These are phyloP conservation scores for Zosterops lateralis DNA, from an alignment of 2,113 vertebrate genomes.

Conservation along the genomic window DNA sequence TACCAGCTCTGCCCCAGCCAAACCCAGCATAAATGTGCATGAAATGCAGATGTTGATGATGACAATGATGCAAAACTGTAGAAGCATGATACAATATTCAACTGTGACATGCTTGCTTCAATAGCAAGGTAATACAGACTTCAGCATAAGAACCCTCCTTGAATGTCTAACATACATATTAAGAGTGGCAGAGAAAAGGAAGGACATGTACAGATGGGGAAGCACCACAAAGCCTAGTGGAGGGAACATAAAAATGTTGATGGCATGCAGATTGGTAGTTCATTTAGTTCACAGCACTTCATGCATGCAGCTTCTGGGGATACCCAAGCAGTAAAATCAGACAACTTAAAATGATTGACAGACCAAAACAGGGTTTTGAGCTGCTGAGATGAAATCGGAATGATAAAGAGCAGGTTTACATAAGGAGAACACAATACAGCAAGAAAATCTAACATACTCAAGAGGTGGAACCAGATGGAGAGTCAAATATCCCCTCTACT, in stretches of 20 bases:
- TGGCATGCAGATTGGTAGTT: background rate
- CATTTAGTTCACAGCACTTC: background rate
- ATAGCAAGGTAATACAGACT: background rate
- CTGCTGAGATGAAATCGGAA: background rate
- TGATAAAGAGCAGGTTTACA: background rate
- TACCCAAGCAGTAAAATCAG: background rate
- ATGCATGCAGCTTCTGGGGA: background rate
- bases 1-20: background rate
- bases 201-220: background rate
- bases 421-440: background rate
- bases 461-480: background rate
- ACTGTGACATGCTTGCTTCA: background rate
- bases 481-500: background rate
- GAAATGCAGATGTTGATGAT: background rate
- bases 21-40: background rate
- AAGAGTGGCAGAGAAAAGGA: background rate
- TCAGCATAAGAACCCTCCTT: background rate
- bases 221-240: background rate
- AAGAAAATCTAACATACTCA: background rate
- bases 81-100: background rate
- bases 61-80: background rate
- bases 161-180: background rate
- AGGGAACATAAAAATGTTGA: background rate
- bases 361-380: background rate
- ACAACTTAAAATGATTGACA: background rate